Conservation (phyloP, 2,113 vertebrate species). For the Ia io region DNA sequence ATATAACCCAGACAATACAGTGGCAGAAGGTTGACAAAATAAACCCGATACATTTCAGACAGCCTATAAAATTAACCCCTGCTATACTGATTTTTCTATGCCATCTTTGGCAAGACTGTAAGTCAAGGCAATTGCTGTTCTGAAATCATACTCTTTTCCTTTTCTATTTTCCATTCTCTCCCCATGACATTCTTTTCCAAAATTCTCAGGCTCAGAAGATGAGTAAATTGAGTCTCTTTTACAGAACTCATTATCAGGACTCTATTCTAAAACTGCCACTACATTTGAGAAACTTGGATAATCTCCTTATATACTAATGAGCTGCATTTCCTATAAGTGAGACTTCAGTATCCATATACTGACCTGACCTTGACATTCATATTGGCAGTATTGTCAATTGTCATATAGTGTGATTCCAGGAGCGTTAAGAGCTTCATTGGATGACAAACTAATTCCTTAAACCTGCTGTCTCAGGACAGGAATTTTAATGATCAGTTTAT, state of each 20-base stretch:
- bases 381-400: conserved; percentile 47
- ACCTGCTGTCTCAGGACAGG: conserved; percentile 7
- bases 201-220: neutral
- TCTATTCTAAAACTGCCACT: neutral
- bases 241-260: neutral
- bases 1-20: neutral
- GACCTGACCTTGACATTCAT: conserved; percentile 41
- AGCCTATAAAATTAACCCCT: neutral
- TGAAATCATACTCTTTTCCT: neutral
- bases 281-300: neutral
- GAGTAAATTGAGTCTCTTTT: conserved; percentile 1
- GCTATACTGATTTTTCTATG: neutral
- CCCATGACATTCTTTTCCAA: neutral
- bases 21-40: neutral
- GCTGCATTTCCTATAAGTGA: conserved; percentile 32
- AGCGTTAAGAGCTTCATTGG: neutral
- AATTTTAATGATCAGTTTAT: conserved; percentile 28
- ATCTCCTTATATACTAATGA: conserved; percentile 14
- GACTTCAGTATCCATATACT: conserved; percentile 42
- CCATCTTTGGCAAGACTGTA: neutral
- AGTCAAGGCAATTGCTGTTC: neutral
- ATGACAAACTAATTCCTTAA: conserved; percentile 53
- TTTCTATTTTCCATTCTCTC: neutral
- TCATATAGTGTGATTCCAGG: neutral
- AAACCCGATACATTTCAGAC: neutral